phyloP scores from a whole-genome alignment of 2,888 invertebrate genomes.

The Therioaphis trifolii region DNA sequence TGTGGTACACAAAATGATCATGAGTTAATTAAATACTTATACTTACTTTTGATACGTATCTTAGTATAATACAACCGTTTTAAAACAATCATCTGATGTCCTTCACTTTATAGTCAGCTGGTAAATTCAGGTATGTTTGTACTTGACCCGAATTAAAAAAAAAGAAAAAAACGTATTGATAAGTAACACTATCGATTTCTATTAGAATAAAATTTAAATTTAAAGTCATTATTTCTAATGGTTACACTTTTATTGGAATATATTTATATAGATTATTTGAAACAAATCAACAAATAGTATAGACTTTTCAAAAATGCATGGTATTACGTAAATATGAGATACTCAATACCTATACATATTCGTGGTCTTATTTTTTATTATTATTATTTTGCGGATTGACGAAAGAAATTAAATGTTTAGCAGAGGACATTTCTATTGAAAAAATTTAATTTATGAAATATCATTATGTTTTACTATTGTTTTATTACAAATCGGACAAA shows the following conservation, averaged over 20 bases:
- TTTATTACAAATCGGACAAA: too few relatives aligned
- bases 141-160: conserved; percentile 16
- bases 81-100: conserved; percentile 41
- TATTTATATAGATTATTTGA: background rate
- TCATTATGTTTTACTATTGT: too few relatives aligned
- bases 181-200: background rate
- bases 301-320: too few relatives aligned
- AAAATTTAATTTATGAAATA: too few relatives aligned
- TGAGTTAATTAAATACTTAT: background rate
- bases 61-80: conserved; percentile 3
- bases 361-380: too few relatives aligned
- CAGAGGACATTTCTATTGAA: too few relatives aligned
- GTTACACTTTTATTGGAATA: background rate
- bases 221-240: background rate
- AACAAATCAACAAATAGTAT: background rate
- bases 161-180: background rate
- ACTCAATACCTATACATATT: too few relatives aligned
- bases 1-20: background rate
- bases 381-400: too few relatives aligned
- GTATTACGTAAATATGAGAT: too few relatives aligned
- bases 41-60: conserved; percentile 9
- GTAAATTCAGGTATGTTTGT: background rate
- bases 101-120: conserved; percentile 6
- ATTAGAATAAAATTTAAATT: conserved; percentile 2
- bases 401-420: too few relatives aligned